Conservation (phyloP, 2,113 vertebrate genomes). For the Sprattus sprattus region DNA sequence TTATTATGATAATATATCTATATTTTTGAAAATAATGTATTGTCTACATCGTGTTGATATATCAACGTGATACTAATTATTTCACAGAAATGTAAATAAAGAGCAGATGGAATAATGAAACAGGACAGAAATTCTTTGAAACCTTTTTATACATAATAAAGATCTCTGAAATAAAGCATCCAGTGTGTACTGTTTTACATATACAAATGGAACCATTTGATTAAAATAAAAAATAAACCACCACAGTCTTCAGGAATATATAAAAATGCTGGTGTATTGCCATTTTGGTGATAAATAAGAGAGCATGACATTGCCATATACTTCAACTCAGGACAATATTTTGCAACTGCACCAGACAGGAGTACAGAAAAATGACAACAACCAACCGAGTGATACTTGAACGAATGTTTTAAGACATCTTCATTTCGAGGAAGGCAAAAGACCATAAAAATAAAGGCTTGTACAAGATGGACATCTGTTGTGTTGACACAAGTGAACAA, state of each 20-base stretch:
- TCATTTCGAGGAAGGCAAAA: constrained; percentile 6
- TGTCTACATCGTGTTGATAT: background rate
- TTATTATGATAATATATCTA: background rate
- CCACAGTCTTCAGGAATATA: constrained; percentile 9
- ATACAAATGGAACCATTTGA: constrained; percentile 22
- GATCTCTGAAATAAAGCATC: constrained; percentile 28
- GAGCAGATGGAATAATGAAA: background rate
- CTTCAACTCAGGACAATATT: background rate
- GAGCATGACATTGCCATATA: background rate
- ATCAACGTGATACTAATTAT: background rate
- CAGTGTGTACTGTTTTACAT: constrained; percentile 34
- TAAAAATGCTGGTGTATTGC: constrained; percentile 30
- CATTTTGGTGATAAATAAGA: constrained; percentile 1
- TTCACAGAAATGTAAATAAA: background rate
- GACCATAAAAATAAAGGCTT: constrained; percentile 16
- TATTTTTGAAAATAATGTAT: background rate
- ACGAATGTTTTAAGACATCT: background rate
- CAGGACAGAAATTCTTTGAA: constrained; percentile 6
- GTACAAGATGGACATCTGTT: constrained; percentile 37
- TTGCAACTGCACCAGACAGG: background rate
- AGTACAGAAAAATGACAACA: background rate
- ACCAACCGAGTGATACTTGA: background rate
- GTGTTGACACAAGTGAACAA: constrained; percentile 58
- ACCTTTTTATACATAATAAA: constrained; percentile 18
- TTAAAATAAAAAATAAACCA: constrained; percentile 20